Percentiles rank a stretch among this genome's conserved stretches.
Evolutionary conservation across 2,797 vertebrate species (phyloP).

Genomic region (Eulemur mongoz): DNA sequence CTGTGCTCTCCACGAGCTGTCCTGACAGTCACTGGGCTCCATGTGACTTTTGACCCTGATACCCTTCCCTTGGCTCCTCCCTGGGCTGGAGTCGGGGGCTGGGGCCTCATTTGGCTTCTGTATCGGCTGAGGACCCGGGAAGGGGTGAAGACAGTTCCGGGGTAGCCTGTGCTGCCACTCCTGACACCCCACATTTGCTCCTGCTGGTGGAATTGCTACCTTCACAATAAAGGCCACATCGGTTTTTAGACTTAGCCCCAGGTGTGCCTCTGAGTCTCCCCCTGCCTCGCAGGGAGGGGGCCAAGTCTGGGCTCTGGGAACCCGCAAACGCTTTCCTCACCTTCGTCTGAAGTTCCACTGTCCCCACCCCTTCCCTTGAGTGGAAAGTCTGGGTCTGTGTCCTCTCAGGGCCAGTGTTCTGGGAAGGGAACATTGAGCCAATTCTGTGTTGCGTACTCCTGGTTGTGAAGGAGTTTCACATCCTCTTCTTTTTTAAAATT

Average conservation of each 20-base stretch:
- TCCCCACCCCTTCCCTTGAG: background rate
- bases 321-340: background rate
- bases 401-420: background rate
- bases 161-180: background rate
- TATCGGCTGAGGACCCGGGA: background rate
- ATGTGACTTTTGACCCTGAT: background rate
- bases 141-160: background rate
- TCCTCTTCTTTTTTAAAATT: background rate
- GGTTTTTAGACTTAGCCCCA: background rate
- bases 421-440: background rate
- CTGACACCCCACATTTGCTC: background rate
- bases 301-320: background rate
- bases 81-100: background rate
- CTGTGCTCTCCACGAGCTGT: background rate
- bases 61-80: background rate
- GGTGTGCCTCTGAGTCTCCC: background rate
- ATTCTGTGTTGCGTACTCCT: background rate
- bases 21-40: constrained; percentile 29
- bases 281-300: background rate
- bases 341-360: background rate
- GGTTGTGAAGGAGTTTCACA: background rate
- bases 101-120: background rate
- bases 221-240: constrained; percentile 62
- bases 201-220: background rate
- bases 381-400: background rate